Percentiles rank a stretch among this genome's conserved stretches.
These are phyloP conservation scores for Vireo altiloquus DNA, from an alignment of 2,113 vertebrate species.

Conservation along the genomic window DNA sequence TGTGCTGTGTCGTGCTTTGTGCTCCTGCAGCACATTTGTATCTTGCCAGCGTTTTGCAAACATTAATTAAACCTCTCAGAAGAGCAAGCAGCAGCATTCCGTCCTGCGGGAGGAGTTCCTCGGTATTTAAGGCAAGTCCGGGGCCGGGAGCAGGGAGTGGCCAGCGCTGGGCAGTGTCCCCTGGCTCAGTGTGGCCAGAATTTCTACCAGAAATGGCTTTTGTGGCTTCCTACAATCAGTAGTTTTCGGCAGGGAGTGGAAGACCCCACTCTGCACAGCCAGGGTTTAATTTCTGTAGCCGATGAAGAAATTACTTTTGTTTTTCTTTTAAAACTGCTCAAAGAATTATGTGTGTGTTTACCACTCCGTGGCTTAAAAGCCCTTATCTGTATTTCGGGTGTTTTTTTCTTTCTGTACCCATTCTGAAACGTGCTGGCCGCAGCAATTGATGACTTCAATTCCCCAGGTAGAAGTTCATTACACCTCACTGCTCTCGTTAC, in stretches of 20 bases:
- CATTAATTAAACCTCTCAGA: background rate
- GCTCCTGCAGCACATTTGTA: background rate
- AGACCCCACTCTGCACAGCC: background rate
- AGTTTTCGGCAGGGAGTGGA: background rate
- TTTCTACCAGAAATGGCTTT: background rate
- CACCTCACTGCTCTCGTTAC: background rate
- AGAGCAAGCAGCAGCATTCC: too few relatives aligned
- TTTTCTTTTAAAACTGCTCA: background rate
- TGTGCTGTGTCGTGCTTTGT: rapidly evolving
- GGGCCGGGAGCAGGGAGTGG: background rate
- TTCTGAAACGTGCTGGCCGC: background rate
- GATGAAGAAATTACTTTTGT: background rate
- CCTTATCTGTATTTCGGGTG: background rate
- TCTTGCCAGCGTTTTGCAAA: background rate
- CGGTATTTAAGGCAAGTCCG: background rate
- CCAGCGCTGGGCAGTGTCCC: rapidly evolving
- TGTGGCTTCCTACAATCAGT: background rate
- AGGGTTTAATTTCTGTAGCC: background rate
- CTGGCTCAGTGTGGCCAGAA: too few relatives aligned
- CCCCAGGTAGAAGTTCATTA: conserved; percentile 3
- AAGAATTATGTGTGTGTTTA: background rate
- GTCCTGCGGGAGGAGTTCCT: background rate
- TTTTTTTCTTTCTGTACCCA: background rate
- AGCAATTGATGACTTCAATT: conserved; percentile 13
- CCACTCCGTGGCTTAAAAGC: background rate